A percentile compares a stretch with the other conserved stretches of the same genome.
These are phyloP conservation scores for Conopomorpha cramerella DNA, from an alignment of 1,140 invertebrate species.

Conservation along the genomic window DNA sequence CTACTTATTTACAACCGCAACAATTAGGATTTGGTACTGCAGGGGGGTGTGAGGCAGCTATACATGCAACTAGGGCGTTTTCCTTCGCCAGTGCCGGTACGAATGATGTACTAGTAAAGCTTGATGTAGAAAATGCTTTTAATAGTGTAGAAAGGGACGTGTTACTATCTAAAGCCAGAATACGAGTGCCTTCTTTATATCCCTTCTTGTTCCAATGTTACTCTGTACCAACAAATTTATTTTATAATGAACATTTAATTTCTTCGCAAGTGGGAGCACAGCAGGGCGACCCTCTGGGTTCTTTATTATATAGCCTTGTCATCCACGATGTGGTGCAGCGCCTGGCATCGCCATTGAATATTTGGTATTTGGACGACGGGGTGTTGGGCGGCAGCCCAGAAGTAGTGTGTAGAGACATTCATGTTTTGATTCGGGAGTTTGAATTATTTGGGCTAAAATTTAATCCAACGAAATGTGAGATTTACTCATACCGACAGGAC, in stretches of 20 bases:
- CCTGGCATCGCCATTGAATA: neutral
- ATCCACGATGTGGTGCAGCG: neutral
- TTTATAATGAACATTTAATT: neutral
- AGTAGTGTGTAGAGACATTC: neutral
- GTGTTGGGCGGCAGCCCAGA: neutral
- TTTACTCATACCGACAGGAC: neutral
- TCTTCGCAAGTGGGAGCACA: slow-evolving; percentile 2
- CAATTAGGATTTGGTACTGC: slow-evolving; percentile 1
- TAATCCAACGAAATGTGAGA: neutral
- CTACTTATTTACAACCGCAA: neutral
- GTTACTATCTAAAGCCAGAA: neutral
- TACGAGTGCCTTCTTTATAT: neutral
- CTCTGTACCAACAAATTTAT: slow-evolving; percentile 1
- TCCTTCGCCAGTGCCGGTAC: neutral
- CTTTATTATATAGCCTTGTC: neutral
- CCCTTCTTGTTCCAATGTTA: slow-evolving; percentile 3
- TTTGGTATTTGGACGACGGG: neutral
- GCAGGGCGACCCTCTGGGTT: slow-evolving; percentile 2
- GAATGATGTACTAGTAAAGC: neutral
- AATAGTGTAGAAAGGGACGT: slow-evolving; percentile 3
- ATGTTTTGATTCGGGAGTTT: neutral
- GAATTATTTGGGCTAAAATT: neutral
- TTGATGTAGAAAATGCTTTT: slow-evolving; percentile 4
- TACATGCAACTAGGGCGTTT: neutral
- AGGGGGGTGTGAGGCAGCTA: neutral